phyloP scores from a whole-genome alignment of 2,113 vertebrate genomes.

The Laticauda laticaudata region DNA sequence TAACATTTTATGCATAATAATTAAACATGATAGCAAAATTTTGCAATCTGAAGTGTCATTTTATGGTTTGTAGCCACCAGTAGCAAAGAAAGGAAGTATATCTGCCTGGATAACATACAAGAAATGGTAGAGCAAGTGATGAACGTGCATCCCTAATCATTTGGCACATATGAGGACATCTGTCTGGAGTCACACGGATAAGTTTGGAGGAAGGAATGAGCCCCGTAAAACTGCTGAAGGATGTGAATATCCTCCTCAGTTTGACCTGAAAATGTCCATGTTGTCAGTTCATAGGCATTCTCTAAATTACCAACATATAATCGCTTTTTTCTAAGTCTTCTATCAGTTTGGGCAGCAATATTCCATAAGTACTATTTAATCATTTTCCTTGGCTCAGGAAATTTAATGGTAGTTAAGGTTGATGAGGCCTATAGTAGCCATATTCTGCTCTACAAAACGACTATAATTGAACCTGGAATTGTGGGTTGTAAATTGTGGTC shows the following conservation, averaged over 20 bases:
- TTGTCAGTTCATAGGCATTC: not conserved
- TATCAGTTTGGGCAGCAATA: not conserved
- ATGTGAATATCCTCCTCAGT: not conserved
- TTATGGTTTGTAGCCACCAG: not conserved
- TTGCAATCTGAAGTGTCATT: not conserved
- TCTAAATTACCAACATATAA: not conserved
- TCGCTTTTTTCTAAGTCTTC: not conserved
- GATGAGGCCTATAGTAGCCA: not conserved
- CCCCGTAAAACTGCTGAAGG: not conserved
- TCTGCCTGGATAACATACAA: not conserved
- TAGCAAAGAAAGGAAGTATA: not conserved
- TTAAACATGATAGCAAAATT: not conserved
- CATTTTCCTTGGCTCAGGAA: not conserved
- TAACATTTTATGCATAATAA: not conserved
- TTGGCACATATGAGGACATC: not conserved
- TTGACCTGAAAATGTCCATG: not conserved
- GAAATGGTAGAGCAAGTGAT: not conserved
- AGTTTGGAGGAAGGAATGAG: not conserved
- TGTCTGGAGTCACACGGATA: not conserved
- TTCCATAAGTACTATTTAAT: not conserved
- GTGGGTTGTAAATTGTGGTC: too few species aligned
- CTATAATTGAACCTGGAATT: too few species aligned
- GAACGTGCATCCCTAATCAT: not conserved
- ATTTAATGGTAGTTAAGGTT: not conserved
- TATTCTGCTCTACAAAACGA: not conserved